Evolutionary conservation across 2,113 vertebrate genomes (phyloP).

Genomic region (Microcebus ravelobensis): DNA sequence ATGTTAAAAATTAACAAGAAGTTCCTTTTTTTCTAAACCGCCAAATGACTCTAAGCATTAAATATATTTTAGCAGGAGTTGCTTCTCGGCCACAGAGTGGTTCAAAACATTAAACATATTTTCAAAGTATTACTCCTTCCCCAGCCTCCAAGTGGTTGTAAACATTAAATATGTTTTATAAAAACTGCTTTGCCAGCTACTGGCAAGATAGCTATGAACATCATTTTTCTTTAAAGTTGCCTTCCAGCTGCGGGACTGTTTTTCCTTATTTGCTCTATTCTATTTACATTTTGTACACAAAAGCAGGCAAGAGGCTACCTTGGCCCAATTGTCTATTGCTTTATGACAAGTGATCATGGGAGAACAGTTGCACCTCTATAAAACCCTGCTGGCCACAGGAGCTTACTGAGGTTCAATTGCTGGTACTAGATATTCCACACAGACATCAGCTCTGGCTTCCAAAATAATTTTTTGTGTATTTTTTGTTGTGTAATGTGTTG

Average conservation of each 20-base stretch:
- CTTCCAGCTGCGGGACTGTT: slow-evolving; percentile 74
- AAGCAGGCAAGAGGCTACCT: slow-evolving; percentile 64
- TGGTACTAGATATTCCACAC: slow-evolving; percentile 32
- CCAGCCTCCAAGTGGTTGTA: slow-evolving; percentile 73
- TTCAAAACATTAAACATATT: slow-evolving; percentile 82
- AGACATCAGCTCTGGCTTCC: not conserved
- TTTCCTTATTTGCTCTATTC: slow-evolving; percentile 66
- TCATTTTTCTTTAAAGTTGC: slow-evolving; percentile 83
- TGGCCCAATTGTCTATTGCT: slow-evolving; percentile 64
- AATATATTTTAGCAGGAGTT: slow-evolving; percentile 69
- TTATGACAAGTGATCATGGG: slow-evolving; percentile 68
- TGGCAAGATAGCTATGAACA: slow-evolving; percentile 69
- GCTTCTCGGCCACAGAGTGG: slow-evolving; percentile 65
- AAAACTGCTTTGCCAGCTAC: slow-evolving; percentile 80
- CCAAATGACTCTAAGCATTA: slow-evolving; percentile 79
- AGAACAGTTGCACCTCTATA: slow-evolving; percentile 47
- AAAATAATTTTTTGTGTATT: not conserved
- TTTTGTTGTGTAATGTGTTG: not conserved
- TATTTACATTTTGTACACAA: slow-evolving; percentile 79
- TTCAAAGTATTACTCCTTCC: slow-evolving; percentile 80
- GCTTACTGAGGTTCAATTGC: slow-evolving; percentile 29
- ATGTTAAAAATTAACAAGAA: slow-evolving; percentile 84
- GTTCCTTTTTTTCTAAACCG: slow-evolving; percentile 65
- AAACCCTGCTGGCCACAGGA: slow-evolving; percentile 53
- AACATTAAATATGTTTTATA: slow-evolving; percentile 85